These are phyloP conservation scores for Phocoena sinus DNA, from an alignment of 2,113 vertebrate species.

Conservation along the genomic window DNA sequence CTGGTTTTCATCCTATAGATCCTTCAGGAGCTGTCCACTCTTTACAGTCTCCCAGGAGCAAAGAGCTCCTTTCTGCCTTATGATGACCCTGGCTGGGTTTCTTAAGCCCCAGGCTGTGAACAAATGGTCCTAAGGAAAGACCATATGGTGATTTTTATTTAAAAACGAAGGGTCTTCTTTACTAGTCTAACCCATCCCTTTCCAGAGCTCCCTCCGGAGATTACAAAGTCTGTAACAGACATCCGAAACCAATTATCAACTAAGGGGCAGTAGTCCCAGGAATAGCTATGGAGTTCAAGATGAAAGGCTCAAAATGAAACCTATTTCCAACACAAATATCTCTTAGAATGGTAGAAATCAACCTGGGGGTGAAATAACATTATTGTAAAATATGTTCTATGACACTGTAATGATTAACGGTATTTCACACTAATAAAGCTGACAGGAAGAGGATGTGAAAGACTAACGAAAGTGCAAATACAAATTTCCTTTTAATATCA, in stretches of 20 bases:
- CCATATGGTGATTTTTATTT: slow-evolving; percentile 38
- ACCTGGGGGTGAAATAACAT: slow-evolving; percentile 58
- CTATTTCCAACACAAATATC: slow-evolving; percentile 72
- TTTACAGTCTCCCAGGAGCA: background rate
- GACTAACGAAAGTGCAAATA: slow-evolving; percentile 69
- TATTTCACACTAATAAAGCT: slow-evolving; percentile 72
- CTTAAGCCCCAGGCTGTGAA: background rate
- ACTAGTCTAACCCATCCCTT: slow-evolving; percentile 24
- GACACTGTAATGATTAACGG: slow-evolving; percentile 72
- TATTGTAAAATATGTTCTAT: slow-evolving; percentile 68
- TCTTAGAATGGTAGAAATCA: slow-evolving; percentile 67
- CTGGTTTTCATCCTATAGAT: background rate
- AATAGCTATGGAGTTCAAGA: slow-evolving; percentile 71
- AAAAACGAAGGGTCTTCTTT: slow-evolving; percentile 55
- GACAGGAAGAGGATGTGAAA: slow-evolving; percentile 70
- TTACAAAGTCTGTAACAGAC: slow-evolving; percentile 39
- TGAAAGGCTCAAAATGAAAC: slow-evolving; percentile 72
- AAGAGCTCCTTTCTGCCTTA: background rate
- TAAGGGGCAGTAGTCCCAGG: slow-evolving; percentile 49
- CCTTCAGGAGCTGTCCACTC: background rate
- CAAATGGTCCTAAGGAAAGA: slow-evolving; percentile 5
- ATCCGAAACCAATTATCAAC: slow-evolving; percentile 71
- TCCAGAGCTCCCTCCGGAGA: slow-evolving; percentile 41
- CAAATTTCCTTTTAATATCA: slow-evolving; percentile 70
- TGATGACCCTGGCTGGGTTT: background rate